Conservation (phyloP, 2,113 vertebrate genomes). For the Gallinago undulata region DNA sequence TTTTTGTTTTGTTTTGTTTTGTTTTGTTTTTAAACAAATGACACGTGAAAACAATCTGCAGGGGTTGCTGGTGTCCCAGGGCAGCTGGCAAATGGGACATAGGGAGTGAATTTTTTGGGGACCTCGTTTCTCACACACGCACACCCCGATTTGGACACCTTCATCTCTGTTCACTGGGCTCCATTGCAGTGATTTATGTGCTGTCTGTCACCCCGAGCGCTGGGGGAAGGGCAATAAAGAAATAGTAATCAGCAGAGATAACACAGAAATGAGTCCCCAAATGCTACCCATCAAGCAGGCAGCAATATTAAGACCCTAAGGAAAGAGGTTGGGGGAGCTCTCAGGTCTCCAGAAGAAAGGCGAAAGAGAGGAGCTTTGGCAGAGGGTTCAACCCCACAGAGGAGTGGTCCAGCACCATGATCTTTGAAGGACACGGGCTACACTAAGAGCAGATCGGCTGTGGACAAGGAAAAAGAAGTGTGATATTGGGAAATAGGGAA, state of each 20-base stretch:
- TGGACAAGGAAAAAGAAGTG: background rate
- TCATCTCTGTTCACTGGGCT: background rate
- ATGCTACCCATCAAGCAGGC: background rate
- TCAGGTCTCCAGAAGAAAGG: background rate
- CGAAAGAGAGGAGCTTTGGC: background rate
- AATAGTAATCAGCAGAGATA: slow-evolving; percentile 21
- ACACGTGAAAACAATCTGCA: background rate
- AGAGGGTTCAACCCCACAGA: background rate
- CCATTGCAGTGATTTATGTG: slow-evolving; percentile 20
- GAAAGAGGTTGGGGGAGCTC: background rate
- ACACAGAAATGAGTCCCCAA: background rate
- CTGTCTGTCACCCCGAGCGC: slow-evolving; percentile 23
- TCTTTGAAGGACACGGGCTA: background rate
- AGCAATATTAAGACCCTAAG: background rate
- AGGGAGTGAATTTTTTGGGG: accelerated
- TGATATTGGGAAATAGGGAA: background rate
- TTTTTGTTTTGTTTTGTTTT: too few species aligned
- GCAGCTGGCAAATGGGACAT: background rate
- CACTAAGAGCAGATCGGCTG: background rate
- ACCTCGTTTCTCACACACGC: background rate
- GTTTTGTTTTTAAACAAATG: background rate
- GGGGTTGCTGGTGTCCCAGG: background rate
- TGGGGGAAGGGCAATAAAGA: slow-evolving; percentile 12
- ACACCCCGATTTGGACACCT: background rate
- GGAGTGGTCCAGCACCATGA: background rate